These are phyloP conservation scores for Panthera uncia DNA, from an alignment of 2,113 vertebrate species.

Conservation along the genomic window DNA sequence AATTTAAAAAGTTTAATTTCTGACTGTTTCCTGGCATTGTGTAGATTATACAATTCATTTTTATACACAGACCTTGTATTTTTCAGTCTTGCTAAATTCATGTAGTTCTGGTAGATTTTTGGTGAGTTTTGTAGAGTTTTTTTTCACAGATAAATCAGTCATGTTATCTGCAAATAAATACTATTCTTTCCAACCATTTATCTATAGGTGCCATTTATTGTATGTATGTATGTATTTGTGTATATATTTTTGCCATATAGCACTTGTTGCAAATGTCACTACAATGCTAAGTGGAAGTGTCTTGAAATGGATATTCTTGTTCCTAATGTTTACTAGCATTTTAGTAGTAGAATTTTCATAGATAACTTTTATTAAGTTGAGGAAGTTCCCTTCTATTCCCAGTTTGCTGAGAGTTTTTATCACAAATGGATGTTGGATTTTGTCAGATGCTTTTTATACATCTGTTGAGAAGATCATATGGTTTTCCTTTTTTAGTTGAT, in stretches of 20 bases:
- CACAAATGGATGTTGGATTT: neutral
- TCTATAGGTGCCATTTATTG: neutral
- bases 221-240: neutral
- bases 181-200: neutral
- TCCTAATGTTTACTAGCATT: neutral
- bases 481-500: neutral
- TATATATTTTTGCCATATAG: neutral
- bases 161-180: neutral
- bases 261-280: neutral
- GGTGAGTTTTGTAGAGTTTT: constrained; percentile 1
- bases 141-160: neutral
- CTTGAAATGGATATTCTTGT: neutral
- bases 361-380: neutral
- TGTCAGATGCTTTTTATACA: neutral
- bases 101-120: neutral
- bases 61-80: neutral
- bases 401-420: neutral
- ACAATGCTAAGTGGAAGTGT: neutral
- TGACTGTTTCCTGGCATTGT: neutral
- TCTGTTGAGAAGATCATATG: neutral
- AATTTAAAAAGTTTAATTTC: neutral
- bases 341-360: neutral
- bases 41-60: neutral
- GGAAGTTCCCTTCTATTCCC: neutral
- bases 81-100: neutral